Evolutionary conservation across 2,797 vertebrate species (phyloP).

Genomic region (Mallotus villosus): DNA sequence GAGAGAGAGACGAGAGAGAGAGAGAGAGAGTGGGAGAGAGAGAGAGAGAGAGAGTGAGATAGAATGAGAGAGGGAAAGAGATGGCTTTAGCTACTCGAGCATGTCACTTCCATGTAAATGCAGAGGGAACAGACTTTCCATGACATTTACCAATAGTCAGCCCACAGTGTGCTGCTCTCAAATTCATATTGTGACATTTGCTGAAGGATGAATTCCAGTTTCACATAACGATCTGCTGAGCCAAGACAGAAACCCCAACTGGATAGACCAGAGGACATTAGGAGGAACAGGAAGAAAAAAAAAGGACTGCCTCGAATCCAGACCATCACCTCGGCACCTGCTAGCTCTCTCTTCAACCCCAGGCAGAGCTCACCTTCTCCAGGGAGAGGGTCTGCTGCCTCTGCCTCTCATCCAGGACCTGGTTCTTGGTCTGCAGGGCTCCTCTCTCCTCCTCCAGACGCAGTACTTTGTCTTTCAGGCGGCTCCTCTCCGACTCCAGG

Average conservation of each 20-base stretch:
- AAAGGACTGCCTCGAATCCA: too few species aligned
- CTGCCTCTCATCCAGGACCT: conserved; percentile 89
- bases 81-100: background rate
- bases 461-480: conserved; percentile 89
- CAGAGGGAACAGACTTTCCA: too few species aligned
- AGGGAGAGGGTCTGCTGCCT: conserved; percentile 88
- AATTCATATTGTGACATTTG: too few species aligned
- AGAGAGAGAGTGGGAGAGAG: background rate
- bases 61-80: background rate
- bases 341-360: background rate
- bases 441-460: conserved; percentile 92
- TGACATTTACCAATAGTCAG: too few species aligned
- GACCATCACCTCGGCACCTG: background rate
- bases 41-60: background rate
- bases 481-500: conserved; percentile 92
- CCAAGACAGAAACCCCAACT: too few species aligned
- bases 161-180: too few species aligned
- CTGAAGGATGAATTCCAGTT: too few species aligned
- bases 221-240: too few species aligned
- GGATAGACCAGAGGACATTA: too few species aligned
- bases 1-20: conserved; percentile 11
- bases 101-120: background rate
- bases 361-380: conserved; percentile 82
- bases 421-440: conserved; percentile 86
- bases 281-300: too few species aligned